Percentiles rank a stretch among this genome's conserved stretches.
Evolutionary conservation across 2,888 invertebrate genomes (phyloP).

Genomic region (Acronicta alni): DNA sequence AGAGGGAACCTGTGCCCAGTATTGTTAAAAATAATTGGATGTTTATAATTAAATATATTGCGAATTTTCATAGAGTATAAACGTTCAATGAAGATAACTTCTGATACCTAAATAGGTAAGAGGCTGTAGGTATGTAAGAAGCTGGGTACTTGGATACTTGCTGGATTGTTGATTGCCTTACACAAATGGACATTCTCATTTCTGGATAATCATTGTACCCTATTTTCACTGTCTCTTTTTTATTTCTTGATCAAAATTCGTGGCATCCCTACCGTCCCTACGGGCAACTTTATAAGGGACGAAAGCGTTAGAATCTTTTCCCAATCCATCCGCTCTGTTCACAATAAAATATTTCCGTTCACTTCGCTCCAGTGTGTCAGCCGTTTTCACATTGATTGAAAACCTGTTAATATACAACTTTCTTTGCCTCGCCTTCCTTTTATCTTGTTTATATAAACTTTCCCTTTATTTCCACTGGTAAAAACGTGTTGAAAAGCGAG

Average conservation of each 20-base stretch:
- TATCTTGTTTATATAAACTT: slow-evolving; percentile 40
- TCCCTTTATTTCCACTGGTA: slow-evolving; percentile 35
- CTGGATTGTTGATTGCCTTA: neutral
- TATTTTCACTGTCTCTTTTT: neutral
- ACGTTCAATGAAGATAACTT: too few species aligned
- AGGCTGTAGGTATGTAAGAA: too few species aligned
- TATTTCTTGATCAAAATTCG: slow-evolving; percentile 18
- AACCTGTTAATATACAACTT: slow-evolving; percentile 56
- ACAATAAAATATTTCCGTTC: slow-evolving; percentile 66
- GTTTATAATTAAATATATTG: too few species aligned
- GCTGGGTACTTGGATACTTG: too few species aligned
- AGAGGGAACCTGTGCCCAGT: too few species aligned
- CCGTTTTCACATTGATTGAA: slow-evolving; percentile 58
- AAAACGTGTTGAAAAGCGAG: slow-evolving; percentile 42
- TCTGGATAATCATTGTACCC: too few species aligned
- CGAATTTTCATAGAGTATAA: too few species aligned
- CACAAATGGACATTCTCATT: neutral
- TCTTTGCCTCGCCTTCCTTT: slow-evolving; percentile 39
- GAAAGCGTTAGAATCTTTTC: slow-evolving; percentile 64
- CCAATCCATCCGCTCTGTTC: slow-evolving; percentile 63
- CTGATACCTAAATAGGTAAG: too few species aligned
- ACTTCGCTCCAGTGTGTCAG: slow-evolving; percentile 54
- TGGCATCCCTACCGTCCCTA: slow-evolving; percentile 50
- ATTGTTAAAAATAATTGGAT: too few species aligned
- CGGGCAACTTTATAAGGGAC: slow-evolving; percentile 67